Conservation (phyloP, 1,140 invertebrate species). For the Globodera rostochiensis region DNA sequence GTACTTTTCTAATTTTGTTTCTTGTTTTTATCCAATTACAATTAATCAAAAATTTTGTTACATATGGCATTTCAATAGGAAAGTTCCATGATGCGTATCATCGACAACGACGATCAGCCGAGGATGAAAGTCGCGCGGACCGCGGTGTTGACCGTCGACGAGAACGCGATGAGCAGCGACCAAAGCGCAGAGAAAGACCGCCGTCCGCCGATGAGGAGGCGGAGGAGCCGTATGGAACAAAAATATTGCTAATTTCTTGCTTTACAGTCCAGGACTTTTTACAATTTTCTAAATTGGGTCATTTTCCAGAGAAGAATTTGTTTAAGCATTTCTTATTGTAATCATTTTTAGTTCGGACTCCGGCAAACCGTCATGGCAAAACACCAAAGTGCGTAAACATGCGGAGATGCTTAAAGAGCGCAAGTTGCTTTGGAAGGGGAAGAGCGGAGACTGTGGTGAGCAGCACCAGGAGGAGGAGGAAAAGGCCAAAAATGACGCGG, state of each 20-base stretch:
- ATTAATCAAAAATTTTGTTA: too few species aligned
- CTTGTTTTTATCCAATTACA: too few species aligned
- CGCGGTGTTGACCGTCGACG: too few species aligned
- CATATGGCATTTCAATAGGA: too few species aligned
- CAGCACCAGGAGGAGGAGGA: neutral
- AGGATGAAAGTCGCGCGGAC: too few species aligned
- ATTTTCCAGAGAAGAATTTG: too few species aligned
- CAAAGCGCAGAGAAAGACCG: neutral
- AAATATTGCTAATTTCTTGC: too few species aligned
- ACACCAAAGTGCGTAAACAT: conserved; percentile 14
- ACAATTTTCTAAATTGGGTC: too few species aligned
- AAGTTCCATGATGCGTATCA: neutral
- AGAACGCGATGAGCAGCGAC: neutral
- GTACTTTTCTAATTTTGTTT: too few species aligned
- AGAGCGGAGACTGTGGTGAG: neutral
- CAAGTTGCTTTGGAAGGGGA: conserved; percentile 28
- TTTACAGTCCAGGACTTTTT: too few species aligned
- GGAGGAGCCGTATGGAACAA: neutral
- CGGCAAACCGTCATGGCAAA: conserved; percentile 14
- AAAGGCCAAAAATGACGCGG: neutral
- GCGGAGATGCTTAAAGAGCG: conserved; percentile 26
- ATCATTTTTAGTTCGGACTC: neutral
- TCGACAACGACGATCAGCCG: neutral
- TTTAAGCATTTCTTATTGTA: too few species aligned
- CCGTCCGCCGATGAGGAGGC: neutral